phyloP scores from a whole-genome alignment of 2,797 vertebrate species.

The Propithecus perrieri region DNA sequence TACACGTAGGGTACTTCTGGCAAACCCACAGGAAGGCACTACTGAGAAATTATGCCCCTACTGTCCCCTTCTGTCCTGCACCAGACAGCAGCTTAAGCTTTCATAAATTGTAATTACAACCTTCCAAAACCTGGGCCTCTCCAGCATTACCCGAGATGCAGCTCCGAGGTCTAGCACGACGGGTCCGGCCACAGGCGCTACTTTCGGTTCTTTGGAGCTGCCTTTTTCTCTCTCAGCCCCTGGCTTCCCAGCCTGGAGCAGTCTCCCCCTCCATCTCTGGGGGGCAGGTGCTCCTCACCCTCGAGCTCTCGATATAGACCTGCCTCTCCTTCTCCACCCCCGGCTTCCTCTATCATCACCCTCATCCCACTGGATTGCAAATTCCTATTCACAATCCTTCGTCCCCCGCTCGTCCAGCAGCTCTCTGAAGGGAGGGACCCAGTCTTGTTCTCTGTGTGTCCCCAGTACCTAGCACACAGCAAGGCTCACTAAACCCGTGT shows the following conservation, averaged over 20 bases:
- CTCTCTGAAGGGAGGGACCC: background rate
- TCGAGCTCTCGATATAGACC: background rate
- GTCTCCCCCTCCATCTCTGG: background rate
- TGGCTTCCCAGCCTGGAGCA: rapidly evolving
- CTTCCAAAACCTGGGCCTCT: background rate
- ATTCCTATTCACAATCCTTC: background rate
- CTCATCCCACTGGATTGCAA: background rate
- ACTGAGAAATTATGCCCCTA: background rate
- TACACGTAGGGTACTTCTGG: background rate
- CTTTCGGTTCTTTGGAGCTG: background rate
- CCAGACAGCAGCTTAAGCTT: background rate
- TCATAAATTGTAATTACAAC: background rate
- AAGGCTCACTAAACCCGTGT: background rate
- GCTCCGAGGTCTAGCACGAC: background rate
- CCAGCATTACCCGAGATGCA: background rate
- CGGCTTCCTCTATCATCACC: background rate
- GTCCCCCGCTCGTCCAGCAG: background rate
- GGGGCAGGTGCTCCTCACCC: background rate
- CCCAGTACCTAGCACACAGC: background rate
- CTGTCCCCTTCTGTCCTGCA: background rate
- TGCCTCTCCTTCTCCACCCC: background rate
- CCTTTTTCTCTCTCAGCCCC: background rate
- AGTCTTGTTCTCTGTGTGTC: background rate
- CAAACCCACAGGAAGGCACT: background rate
- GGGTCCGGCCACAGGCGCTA: background rate